These are phyloP conservation scores for Copidosoma floridanum DNA, from an alignment of 1,140 invertebrate genomes.

Conservation along the genomic window DNA sequence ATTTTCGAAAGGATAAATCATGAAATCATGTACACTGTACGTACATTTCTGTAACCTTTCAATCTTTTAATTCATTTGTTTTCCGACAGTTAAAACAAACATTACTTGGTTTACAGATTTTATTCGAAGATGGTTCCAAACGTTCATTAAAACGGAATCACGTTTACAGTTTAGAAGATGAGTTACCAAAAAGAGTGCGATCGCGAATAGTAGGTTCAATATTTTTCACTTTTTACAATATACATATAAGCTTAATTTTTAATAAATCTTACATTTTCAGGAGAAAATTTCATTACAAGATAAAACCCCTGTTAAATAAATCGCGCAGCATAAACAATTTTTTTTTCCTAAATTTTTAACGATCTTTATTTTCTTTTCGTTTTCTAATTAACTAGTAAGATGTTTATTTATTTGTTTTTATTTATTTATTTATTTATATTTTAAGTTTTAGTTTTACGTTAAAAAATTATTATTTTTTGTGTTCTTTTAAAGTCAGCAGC, in stretches of 20 bases:
- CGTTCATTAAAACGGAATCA: slow-evolving; percentile 50
- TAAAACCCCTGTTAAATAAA: too few species aligned
- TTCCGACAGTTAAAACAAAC: too few species aligned
- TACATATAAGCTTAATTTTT: too few species aligned
- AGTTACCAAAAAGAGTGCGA: slow-evolving; percentile 57
- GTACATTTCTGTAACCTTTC: slow-evolving; percentile 29
- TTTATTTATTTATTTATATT: slow-evolving; percentile 40
- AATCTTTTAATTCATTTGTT: too few species aligned
- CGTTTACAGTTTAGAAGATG: slow-evolving; percentile 55
- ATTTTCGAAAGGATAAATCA: slow-evolving; percentile 60
- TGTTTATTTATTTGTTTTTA: slow-evolving; percentile 23
- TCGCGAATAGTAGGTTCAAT: slow-evolving; percentile 60
- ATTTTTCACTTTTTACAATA: too few species aligned
- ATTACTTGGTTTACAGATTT: slow-evolving; percentile 53
- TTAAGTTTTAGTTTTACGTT: slow-evolving; percentile 42
- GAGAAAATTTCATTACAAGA: too few species aligned
- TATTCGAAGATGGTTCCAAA: slow-evolving; percentile 56
- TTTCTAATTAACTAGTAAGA: slow-evolving; percentile 18
- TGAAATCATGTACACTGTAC: slow-evolving; percentile 58
- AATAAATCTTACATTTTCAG: too few species aligned
- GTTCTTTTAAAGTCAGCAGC: slow-evolving; percentile 53
- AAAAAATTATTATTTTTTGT: too few species aligned
- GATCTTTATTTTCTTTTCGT: slow-evolving; percentile 25
- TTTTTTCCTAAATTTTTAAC: too few species aligned
- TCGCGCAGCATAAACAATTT: too few species aligned